phyloP scores from a whole-genome alignment of 2,797 vertebrate species.

The Xyrichtys novacula region DNA sequence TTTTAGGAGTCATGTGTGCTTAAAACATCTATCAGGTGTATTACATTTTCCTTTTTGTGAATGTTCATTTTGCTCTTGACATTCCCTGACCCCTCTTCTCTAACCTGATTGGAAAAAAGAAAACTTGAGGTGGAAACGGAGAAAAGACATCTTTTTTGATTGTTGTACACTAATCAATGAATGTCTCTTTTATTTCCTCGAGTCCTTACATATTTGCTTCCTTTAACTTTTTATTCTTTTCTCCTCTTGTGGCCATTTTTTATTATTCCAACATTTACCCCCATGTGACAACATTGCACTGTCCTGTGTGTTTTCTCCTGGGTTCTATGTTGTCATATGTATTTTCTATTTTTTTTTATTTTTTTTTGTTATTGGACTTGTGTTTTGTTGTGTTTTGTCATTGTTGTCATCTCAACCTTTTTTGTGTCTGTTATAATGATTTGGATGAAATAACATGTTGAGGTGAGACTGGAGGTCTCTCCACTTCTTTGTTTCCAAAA shows the following conservation, averaged over 20 bases:
- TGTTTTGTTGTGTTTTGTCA: constrained; percentile 65
- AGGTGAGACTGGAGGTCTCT: constrained; percentile 65
- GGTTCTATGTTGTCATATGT: constrained; percentile 65
- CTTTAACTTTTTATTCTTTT: constrained; percentile 18
- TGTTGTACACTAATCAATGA: constrained; percentile 75
- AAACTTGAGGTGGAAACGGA: constrained; percentile 29
- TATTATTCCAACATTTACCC: constrained; percentile 27
- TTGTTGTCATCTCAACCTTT: constrained; percentile 70
- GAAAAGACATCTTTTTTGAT: constrained; percentile 63
- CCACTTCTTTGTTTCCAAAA: constrained; percentile 70
- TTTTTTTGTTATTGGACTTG: constrained; percentile 33
- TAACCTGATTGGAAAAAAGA: constrained; percentile 64
- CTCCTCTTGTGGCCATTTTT: constrained; percentile 11
- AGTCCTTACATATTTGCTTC: constrained; percentile 35
- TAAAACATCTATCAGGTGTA: constrained; percentile 67
- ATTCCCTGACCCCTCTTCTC: constrained; percentile 62
- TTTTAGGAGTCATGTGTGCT: constrained; percentile 67
- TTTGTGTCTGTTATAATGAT: constrained; percentile 70
- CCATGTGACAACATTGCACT: constrained; percentile 28
- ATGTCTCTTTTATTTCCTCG: constrained; percentile 65
- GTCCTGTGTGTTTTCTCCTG: constrained; percentile 52
- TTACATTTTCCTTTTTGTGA: constrained; percentile 64
- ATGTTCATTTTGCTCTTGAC: constrained; percentile 67
- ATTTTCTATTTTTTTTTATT: constrained; percentile 53
- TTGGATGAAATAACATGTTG: constrained; percentile 65